Percentiles rank a stretch among this genome's conserved stretches.
phyloP scores from a whole-genome alignment of 2,113 vertebrate species.

The Corydoras maculifer region DNA sequence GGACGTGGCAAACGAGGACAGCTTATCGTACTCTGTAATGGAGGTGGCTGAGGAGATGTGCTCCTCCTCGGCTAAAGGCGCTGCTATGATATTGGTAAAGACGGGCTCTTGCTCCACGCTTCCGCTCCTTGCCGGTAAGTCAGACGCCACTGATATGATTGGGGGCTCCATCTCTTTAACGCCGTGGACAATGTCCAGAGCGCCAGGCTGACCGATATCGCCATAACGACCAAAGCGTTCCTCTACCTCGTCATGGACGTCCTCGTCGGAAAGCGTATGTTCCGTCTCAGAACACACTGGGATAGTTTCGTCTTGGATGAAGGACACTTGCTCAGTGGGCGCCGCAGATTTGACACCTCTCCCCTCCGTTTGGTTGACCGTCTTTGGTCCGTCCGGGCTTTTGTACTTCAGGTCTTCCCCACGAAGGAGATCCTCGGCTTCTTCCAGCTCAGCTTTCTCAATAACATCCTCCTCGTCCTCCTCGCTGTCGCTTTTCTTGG shows the following conservation, averaged over 20 bases:
- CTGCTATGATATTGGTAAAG: slow-evolving; percentile 78
- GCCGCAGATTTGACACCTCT: slow-evolving; percentile 46
- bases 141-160: slow-evolving; percentile 51
- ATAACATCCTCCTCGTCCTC: slow-evolving; percentile 74
- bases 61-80: slow-evolving; percentile 93
- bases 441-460: slow-evolving; percentile 89
- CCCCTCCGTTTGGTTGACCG: slow-evolving; percentile 41
- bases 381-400: slow-evolving; percentile 58
- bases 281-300: slow-evolving; percentile 95
- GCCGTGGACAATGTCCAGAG: slow-evolving; percentile 78
- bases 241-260: slow-evolving; percentile 89
- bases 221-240: slow-evolving; percentile 83
- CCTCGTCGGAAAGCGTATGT: slow-evolving; percentile 95
- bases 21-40: slow-evolving; percentile 94
- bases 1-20: slow-evolving; percentile 93
- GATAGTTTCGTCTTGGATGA: slow-evolving; percentile 96
- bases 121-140: slow-evolving; percentile 68
- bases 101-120: slow-evolving; percentile 67
- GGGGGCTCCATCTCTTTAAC: slow-evolving; percentile 66
- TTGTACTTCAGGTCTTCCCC: slow-evolving; percentile 59
- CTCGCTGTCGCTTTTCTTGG: slow-evolving; percentile 71
- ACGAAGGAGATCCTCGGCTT: slow-evolving; percentile 69
- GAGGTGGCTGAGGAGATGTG: slow-evolving; percentile 95
- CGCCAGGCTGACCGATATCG: slow-evolving; percentile 74
- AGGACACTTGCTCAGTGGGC: slow-evolving; percentile 80